Base-by-base conservation (phyloP, 2,888 invertebrate genomes). In the Platerodrilus igneus region DNA sequence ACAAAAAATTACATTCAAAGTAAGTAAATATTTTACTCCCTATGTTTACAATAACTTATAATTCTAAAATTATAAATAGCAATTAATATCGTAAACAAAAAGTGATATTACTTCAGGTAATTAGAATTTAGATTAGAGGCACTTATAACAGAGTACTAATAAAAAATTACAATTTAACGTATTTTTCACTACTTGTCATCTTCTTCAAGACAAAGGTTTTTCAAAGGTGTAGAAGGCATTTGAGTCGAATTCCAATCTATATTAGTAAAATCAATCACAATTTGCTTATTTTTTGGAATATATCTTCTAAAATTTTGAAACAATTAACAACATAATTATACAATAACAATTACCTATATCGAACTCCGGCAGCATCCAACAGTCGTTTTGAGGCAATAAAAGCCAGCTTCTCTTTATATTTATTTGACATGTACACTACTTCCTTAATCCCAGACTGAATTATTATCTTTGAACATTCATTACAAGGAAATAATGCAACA, bases 381-480 rank as follows among this genome's bases (percentile, higher is more conserved):
- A 96, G 86, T 50, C 64, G 75, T 58, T 83, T 86, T 0, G 94
- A 81, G 3, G 93, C 94, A 27, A 73, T 69, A 25, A 84, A 85
- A 34, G 69, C 71, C 0, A 71, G 62, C 58, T 86, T 86, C 3
- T 81, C 66, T 0, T 73, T 71, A 64, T 90, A 78, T 61, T 92
- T 91, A 64, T 94, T 89, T 0, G 86, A 87, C 59, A 90, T 70
- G 62, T 86, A 95, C 7, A 84, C 66, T 2, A 92, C 76, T 59
- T 82, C 78, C 31, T 68, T 78, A 18, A 96, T 90, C 1, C 94
- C 89, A 1, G 92, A 83, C 62, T 99, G 97, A 53, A 97, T 92
- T 18, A 99, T 91, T 18, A 95, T 73, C 68, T 99, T 99, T 0
- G 96, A 90, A 71, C 97, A 99, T 67, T 96, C 95, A 62, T 96